phyloP scores from a whole-genome alignment of 1,140 invertebrate species.

The Antheraea mylitta region DNA sequence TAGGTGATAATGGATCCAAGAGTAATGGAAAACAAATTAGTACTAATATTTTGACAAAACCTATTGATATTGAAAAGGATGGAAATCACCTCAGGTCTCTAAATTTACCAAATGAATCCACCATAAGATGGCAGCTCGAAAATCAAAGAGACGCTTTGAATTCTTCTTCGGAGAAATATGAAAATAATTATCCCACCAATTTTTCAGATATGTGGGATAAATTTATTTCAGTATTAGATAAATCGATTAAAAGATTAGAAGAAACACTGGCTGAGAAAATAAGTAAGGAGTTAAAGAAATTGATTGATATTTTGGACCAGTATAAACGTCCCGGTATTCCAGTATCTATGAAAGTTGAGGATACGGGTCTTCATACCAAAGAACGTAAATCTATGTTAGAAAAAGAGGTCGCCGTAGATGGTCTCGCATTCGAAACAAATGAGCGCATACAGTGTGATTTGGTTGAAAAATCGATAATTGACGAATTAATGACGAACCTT shows the following conservation, averaged over 20 bases:
- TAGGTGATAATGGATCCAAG: constrained; percentile 18
- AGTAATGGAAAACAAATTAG: constrained; percentile 20
- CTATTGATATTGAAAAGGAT: constrained; percentile 20
- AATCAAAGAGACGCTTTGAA: constrained; percentile 28
- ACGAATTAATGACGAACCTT: constrained; percentile 41
- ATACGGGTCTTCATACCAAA: not conserved
- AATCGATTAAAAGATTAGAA: constrained; percentile 50
- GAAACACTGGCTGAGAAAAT: constrained; percentile 51
- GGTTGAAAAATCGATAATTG: constrained; percentile 37
- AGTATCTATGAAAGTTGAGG: not conserved
- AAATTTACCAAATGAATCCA: constrained; percentile 38
- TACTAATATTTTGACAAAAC: constrained; percentile 40
- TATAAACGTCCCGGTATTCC: constrained; percentile 3
- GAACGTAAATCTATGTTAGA: not conserved
- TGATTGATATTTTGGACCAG: constrained; percentile 33
- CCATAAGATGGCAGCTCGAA: constrained; percentile 36
- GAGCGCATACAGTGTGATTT: constrained; percentile 44
- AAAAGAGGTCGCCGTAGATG: not conserved
- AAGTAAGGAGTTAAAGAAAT: constrained; percentile 41
- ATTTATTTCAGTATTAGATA: constrained; percentile 41
- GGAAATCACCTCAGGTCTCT: constrained; percentile 24
- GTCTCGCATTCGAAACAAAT: constrained; percentile 10
- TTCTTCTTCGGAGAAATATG: constrained; percentile 30
- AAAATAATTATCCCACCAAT: constrained; percentile 26
- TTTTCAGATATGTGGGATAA: constrained; percentile 49